Base-by-base conservation (phyloP, 1,140 invertebrate species). In the Cepaea nemoralis region DNA sequence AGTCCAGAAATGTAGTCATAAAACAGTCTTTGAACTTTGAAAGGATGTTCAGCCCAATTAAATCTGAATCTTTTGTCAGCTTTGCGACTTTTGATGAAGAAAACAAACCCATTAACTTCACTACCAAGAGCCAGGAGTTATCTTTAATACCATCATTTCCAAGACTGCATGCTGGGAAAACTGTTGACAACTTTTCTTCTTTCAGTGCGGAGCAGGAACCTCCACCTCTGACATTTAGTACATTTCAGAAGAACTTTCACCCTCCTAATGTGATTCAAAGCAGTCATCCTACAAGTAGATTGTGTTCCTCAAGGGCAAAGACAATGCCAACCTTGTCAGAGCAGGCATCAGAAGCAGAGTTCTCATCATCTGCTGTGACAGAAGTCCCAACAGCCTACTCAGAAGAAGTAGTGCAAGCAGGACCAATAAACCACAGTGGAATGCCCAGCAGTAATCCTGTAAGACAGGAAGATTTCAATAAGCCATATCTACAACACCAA, bases 351-450 rank as follows among this genome's bases (percentile, higher is more conserved):
- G 67, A 81, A 24, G 33, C 67, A 16, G 69, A 59, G 40, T 6
- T 27, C 5, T 66, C 80, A 33, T 74, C 79, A 33, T 74, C 79
- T 24, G 83, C 42, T 33, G 87, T 84, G 73, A 6, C 59, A 63
- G 59, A 63, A 31, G n/a, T 31, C 33, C 59, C n/a, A 63, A 94
- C 94, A 2, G 94, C 94, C 33, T 97, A 96, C 90, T 94, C 95
- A 85, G 95, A 95, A 85, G 96, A 97, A 91, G 95, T 95, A 80
- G 96, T 96, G 0, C 96, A 96, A 22, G 96, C 75, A 77, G 90
- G 87, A n/a, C n/a, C n/a, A n/a, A n/a, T n/a, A n/a, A n/a, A n/a
- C 83, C 86, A 94, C 22, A 94, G 93, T 86, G 93, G 93, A 8
- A 55, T 14, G 14, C 14, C 5, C 24, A 2, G 14, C 3, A 27